phyloP scores from a whole-genome alignment of 1,140 invertebrate genomes.

The Bombus superbus region DNA sequence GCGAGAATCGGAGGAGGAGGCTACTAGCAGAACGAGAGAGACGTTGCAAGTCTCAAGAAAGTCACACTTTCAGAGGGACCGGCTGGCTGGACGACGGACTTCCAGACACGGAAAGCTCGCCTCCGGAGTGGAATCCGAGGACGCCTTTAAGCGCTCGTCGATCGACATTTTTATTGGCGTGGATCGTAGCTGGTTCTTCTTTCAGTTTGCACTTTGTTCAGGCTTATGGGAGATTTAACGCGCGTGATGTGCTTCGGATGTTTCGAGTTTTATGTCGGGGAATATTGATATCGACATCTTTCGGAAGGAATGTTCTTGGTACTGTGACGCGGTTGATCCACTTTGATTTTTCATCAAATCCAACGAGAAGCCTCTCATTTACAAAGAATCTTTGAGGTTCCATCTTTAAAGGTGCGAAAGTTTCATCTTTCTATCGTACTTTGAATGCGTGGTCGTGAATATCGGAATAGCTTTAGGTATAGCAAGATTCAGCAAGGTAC shows the following conservation, averaged over 20 bases:
- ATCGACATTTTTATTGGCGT: conserved; percentile 14
- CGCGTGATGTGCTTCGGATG: neutral
- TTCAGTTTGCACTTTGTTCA: neutral
- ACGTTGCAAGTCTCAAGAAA: conserved; percentile 32
- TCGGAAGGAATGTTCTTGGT: neutral
- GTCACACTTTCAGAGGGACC: conserved; percentile 43
- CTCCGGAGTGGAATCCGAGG: conserved; percentile 16
- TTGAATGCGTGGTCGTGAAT: neutral
- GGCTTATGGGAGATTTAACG: neutral
- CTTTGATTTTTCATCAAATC: neutral
- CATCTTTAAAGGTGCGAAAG: neutral
- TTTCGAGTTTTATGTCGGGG: no score
- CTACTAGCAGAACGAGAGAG: neutral
- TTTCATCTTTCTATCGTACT: neutral
- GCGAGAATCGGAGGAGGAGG: conserved; percentile 27
- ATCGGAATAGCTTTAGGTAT: no score
- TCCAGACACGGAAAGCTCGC: conserved; percentile 4
- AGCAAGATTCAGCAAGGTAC: neutral
- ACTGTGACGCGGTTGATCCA: neutral
- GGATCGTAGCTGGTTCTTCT: neutral
- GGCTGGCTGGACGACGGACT: neutral
- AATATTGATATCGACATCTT: neutral
- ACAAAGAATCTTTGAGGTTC: neutral
- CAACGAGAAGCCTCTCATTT: neutral
- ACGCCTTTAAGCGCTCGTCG: neutral